Percentiles rank a stretch among this genome's conserved stretches.
Evolutionary conservation across 2,113 vertebrate genomes (phyloP).

Genomic region (Bubalus kerabau): DNA sequence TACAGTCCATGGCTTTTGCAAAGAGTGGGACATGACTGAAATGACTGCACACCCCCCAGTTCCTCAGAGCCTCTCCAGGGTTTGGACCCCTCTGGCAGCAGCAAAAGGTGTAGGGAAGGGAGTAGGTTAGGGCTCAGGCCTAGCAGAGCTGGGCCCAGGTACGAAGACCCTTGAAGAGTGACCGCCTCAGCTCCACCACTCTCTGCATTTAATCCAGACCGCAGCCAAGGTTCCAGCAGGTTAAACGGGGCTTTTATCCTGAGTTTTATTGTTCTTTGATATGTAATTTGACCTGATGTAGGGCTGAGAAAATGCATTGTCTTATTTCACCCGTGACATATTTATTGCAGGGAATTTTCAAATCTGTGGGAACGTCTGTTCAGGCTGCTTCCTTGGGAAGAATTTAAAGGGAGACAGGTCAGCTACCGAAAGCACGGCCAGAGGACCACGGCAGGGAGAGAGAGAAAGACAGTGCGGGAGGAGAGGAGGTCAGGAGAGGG

Average conservation of each 20-base stretch:
- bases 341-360: constrained; percentile 55
- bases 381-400: constrained; percentile 52
- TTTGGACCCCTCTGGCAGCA: neutral
- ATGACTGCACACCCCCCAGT: neutral
- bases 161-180: neutral
- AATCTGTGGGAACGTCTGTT: constrained; percentile 40
- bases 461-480: too few relatives aligned
- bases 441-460: fast-evolving
- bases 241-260: neutral
- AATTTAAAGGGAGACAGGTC: neutral
- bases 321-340: constrained; percentile 49
- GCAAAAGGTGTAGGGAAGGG: neutral
- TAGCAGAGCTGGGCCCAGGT: neutral
- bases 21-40: neutral
- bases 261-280: neutral
- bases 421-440: neutral
- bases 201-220: neutral
- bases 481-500: neutral
- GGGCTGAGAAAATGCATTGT: constrained; percentile 31
- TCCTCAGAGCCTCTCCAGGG: neutral
- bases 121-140: neutral
- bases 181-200: neutral
- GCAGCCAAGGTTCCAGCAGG: neutral
- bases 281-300: neutral
- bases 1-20: neutral